A percentile compares a stretch with the other conserved stretches of the same genome.
phyloP scores from a whole-genome alignment of 2,113 vertebrate genomes.

The Carassius auratus region DNA sequence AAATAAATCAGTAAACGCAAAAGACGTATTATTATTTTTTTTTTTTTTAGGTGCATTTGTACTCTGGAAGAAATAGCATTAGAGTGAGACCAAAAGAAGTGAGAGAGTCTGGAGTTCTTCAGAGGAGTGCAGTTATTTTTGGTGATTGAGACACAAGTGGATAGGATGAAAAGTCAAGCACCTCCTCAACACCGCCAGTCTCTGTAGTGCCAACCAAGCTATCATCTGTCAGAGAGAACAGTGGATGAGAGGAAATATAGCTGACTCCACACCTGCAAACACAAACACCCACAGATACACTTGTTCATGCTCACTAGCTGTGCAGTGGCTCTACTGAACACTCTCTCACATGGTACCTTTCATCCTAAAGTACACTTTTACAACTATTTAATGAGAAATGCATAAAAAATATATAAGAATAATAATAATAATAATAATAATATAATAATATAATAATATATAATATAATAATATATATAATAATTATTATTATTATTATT shows the following conservation, averaged over 20 bases:
- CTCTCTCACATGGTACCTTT: slow-evolving; percentile 34
- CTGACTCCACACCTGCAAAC: slow-evolving; percentile 51
- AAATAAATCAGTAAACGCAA: not conserved
- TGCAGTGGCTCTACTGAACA: slow-evolving; percentile 44
- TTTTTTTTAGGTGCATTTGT: not conserved
- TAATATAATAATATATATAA: no score
- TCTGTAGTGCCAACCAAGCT: slow-evolving; percentile 58
- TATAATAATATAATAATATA: no score
- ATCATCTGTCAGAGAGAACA: slow-evolving; percentile 42
- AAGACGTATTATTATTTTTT: no score
- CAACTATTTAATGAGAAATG: slow-evolving; percentile 18
- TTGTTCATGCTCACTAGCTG: slow-evolving; percentile 9
- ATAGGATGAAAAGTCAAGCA: slow-evolving; percentile 61
- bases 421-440: no score
- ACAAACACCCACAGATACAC: slow-evolving; percentile 36
- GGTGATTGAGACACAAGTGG: slow-evolving; percentile 78
- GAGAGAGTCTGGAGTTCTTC: slow-evolving; percentile 66
- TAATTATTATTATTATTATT: no score
- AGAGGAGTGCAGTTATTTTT: slow-evolving; percentile 78
- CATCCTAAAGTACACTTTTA: slow-evolving; percentile 46
- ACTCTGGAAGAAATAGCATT: not conserved
- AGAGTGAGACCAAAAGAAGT: slow-evolving; percentile 39
- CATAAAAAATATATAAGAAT: no score
- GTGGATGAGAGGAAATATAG: slow-evolving; percentile 31
- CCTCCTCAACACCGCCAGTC: slow-evolving; percentile 62